Evolutionary conservation across 92 coral and sea anemone genomes (phyloP).

Genomic region (Parazoanthus atlanticus): DNA sequence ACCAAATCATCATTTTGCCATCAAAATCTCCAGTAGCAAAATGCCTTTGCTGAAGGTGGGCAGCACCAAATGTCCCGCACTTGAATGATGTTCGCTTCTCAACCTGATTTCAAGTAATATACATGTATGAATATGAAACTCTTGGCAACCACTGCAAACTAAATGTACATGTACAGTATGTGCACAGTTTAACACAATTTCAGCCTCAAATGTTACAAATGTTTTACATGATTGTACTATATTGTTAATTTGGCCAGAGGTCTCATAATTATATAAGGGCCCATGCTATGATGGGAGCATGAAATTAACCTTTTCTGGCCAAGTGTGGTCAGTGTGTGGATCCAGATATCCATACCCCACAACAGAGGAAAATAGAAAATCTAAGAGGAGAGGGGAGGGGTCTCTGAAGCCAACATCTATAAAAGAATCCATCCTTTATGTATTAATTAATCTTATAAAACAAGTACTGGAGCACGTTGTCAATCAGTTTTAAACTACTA

Average conservation of each 20-base stretch:
- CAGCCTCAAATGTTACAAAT: no score
- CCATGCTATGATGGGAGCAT: not conserved
- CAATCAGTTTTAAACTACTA: no score
- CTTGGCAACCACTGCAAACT: not conserved
- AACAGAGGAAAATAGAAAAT: not conserved
- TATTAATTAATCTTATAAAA: no score
- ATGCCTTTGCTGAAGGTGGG: conserved; percentile 88
- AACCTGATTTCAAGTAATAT: conserved; percentile 59
- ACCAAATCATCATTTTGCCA: conserved; percentile 99
- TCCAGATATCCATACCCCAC: not conserved
- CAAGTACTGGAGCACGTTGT: no score
- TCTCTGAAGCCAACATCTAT: no score
- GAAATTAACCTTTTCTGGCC: not conserved
- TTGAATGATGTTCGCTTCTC: conserved; percentile 90
- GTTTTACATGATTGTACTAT: no score
- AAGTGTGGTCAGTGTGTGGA: not conserved
- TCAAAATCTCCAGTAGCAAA: conserved; percentile 99
- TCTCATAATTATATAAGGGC: no score
- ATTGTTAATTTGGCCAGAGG: no score
- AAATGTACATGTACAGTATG: not conserved
- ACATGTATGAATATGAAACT: not conserved
- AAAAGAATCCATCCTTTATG: no score
- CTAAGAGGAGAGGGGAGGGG: no score
- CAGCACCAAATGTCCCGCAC: conserved; percentile 97
- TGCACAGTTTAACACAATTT: not conserved